Evolutionary conservation across 2,797 vertebrate species (phyloP).

Genomic region (Malurus leucopterus): DNA sequence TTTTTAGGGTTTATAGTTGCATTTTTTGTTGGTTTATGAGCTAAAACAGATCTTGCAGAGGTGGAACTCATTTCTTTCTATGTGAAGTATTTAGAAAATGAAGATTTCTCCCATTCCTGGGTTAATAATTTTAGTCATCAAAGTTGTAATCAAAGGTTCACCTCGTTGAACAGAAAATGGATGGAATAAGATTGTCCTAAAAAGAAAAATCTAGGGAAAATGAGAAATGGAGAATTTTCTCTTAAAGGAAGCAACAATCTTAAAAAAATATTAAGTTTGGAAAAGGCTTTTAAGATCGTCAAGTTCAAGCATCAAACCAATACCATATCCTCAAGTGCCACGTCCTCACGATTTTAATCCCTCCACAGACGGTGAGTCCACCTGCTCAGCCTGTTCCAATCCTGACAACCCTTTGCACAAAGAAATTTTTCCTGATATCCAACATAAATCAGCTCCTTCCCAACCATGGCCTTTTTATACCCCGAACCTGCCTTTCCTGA

Average conservation of each 20-base stretch:
- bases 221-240: background rate
- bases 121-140: background rate
- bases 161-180: background rate
- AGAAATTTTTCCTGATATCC: background rate
- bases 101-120: background rate
- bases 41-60: background rate
- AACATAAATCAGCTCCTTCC: background rate
- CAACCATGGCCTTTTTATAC: background rate
- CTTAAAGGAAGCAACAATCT: background rate
- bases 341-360: background rate
- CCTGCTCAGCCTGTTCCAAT: background rate
- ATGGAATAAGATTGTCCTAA: background rate
- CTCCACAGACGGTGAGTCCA: background rate
- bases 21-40: background rate
- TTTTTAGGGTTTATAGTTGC: background rate
- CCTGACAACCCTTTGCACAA: background rate
- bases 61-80: background rate
- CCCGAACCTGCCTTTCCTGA: background rate
- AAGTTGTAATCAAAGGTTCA: background rate
- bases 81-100: background rate
- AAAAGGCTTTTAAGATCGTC: background rate
- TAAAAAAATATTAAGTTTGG: background rate
- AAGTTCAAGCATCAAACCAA: background rate
- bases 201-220: background rate
- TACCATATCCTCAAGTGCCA: background rate